phyloP scores from a whole-genome alignment of 2,888 invertebrate genomes.

The Ectemnius lituratus region DNA sequence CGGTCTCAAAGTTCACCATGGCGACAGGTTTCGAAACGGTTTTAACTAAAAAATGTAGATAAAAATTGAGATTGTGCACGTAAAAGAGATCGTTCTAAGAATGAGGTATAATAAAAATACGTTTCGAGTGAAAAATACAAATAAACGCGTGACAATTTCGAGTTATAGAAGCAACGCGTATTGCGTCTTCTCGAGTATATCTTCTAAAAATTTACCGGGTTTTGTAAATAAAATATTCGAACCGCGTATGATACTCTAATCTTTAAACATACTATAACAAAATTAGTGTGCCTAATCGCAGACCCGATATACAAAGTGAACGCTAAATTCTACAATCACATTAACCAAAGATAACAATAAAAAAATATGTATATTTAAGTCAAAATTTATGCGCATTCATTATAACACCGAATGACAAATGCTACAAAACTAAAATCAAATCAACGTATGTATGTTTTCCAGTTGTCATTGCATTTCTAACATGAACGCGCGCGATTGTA shows the following conservation, averaged over 20 bases:
- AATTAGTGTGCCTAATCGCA: conserved; percentile 54
- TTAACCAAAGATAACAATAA: conserved; percentile 23
- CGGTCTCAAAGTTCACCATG: conserved; percentile 11
- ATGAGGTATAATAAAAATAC: conserved; percentile 4
- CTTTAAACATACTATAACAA: conserved; percentile 36
- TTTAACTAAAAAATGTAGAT: conserved; percentile 24
- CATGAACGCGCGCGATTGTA: conserved; percentile 23
- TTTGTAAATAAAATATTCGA: conserved; percentile 51
- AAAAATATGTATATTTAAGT: conserved; percentile 30
- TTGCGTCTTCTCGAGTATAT: conserved; percentile 42
- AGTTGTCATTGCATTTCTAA: conserved; percentile 23
- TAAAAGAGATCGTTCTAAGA: conserved; percentile 29
- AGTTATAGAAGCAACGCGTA: background rate
- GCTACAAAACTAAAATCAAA: conserved; percentile 20
- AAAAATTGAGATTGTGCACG: conserved; percentile 38
- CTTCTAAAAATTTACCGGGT: conserved; percentile 38
- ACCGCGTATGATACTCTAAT: conserved; percentile 35
- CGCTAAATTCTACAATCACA: background rate
- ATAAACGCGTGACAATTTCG: background rate
- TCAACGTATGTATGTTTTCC: conserved; percentile 25
- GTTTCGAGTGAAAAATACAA: conserved; percentile 14
- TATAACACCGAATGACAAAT: background rate
- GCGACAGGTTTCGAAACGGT: conserved; percentile 35
- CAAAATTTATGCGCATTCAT: conserved; percentile 37
- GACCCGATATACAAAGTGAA: conserved; percentile 30